Evolutionary conservation across 2,888 invertebrate species (phyloP).

Genomic region (Eucera pruinosa): DNA sequence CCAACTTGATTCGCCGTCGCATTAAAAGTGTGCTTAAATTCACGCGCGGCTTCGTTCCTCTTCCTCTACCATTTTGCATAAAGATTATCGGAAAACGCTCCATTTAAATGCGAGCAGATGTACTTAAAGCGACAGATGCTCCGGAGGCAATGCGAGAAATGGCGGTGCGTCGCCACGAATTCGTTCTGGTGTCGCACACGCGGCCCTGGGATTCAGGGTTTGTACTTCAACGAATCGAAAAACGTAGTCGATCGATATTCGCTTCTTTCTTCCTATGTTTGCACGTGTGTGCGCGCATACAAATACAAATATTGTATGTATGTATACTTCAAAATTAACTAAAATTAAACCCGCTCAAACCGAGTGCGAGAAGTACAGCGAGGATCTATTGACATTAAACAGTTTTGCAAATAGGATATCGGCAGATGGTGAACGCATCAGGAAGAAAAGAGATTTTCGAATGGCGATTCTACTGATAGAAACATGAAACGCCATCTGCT

Average conservation of each 20-base stretch:
- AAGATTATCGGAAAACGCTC: slow-evolving; percentile 58
- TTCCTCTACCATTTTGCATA: slow-evolving; percentile 19
- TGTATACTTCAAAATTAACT: slow-evolving; percentile 53
- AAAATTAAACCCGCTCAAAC: slow-evolving; percentile 39
- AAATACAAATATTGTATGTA: background rate
- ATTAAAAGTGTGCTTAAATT: background rate
- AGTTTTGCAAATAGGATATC: slow-evolving; percentile 55
- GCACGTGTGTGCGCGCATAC: background rate
- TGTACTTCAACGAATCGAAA: slow-evolving; percentile 38
- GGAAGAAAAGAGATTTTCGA: slow-evolving; percentile 46
- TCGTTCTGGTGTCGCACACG: slow-evolving; percentile 51
- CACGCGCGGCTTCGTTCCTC: background rate
- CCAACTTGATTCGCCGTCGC: too few species aligned
- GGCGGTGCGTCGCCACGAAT: slow-evolving; percentile 47
- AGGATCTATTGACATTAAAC: slow-evolving; percentile 60
- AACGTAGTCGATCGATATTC: slow-evolving; percentile 50
- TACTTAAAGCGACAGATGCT: slow-evolving; percentile 60
- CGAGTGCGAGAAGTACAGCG: slow-evolving; percentile 32
- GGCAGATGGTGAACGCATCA: slow-evolving; percentile 46
- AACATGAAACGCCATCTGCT: slow-evolving; percentile 54
- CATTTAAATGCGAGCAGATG: slow-evolving; percentile 63
- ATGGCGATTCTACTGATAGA: slow-evolving; percentile 8
- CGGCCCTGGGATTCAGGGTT: slow-evolving; percentile 36
- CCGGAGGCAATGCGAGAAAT: slow-evolving; percentile 49
- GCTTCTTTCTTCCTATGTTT: slow-evolving; percentile 2